Base-by-base conservation (phyloP, 2,113 vertebrate species). In the Oryzias curvinotus region DNA sequence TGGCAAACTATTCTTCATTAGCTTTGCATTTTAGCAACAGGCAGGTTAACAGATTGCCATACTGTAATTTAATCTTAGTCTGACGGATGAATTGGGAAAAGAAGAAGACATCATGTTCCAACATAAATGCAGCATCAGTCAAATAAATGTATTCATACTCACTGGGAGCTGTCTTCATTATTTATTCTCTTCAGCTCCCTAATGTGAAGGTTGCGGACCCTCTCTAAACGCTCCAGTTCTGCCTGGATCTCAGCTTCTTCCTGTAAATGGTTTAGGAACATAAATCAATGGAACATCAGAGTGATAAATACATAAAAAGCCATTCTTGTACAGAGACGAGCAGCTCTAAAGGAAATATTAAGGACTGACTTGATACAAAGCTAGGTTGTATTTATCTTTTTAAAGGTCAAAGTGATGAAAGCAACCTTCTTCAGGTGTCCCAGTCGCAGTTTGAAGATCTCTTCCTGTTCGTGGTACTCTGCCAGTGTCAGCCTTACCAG, bases 111-210 rank as follows among this genome's bases (percentile, higher is more conserved):
- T 60, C 26, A 14, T 48, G 64, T 62, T 47, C 59, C 57, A 73
- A 53, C 59, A 57, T 71, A 62, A 70, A 52, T 52, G 64, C 58
- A 71, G 59, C 25, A 57, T 59, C 63, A 48, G 79, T 76, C 66
- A 82, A 56, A 73, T 50, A 69, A 66, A 70, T 23, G 13, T 55
- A 66, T 66, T 70, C 45, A 57, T 62, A 92, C 96, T 96, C 91
- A 99, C 97, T 99, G 97, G 60, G 97, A 99, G 90, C 96, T 98
- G 92, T 99, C 97, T 93, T 99, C 97, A 78, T 99, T 99, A 90
- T 97, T 98, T 94, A 99, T 98, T 93, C 97, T 95, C 92, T 99
- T 99, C 86, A 99, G 93, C 80, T 99, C 97, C 87, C 97, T 95
- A 91, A 99, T 99, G 88, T 99, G 97, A 92, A 99, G 96, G 93